phyloP scores from a whole-genome alignment of 2,888 invertebrate species.

The Unio pictorum region DNA sequence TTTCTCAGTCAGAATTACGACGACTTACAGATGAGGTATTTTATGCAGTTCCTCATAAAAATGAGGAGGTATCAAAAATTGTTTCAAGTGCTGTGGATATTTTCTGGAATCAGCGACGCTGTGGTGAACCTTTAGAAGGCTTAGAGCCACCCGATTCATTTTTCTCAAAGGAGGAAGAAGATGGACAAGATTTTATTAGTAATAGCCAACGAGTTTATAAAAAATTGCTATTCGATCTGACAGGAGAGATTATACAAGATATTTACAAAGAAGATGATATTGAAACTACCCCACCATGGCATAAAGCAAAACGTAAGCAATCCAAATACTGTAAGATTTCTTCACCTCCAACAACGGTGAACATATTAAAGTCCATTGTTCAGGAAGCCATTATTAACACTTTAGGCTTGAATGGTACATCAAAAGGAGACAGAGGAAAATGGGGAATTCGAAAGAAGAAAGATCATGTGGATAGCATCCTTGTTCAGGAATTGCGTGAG shows the following conservation, averaged over 20 bases:
- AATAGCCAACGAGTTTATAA: slow-evolving; percentile 63
- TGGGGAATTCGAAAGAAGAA: slow-evolving; percentile 67
- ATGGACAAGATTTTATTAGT: slow-evolving; percentile 42
- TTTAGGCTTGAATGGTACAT: slow-evolving; percentile 57
- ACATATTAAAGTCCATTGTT: slow-evolving; percentile 59
- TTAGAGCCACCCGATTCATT: slow-evolving; percentile 51
- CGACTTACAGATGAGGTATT: slow-evolving; percentile 50
- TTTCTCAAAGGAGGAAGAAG: slow-evolving; percentile 38
- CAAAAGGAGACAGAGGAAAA: slow-evolving; percentile 51
- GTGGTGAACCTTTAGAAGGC: slow-evolving; percentile 57
- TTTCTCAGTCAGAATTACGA: slow-evolving; percentile 40
- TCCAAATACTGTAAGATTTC: slow-evolving; percentile 57
- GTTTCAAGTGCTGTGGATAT: slow-evolving; percentile 59
- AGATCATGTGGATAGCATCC: slow-evolving; percentile 82
- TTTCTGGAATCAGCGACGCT: slow-evolving; percentile 62
- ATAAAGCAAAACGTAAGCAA: slow-evolving; percentile 69
- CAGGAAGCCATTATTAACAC: slow-evolving; percentile 55
- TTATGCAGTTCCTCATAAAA: slow-evolving; percentile 63
- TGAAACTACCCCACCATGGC: slow-evolving; percentile 74
- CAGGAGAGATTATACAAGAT: slow-evolving; percentile 67
- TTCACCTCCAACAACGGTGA: slow-evolving; percentile 59
- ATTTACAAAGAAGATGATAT: slow-evolving; percentile 63
- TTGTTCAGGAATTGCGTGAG: slow-evolving; percentile 80
- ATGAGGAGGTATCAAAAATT: slow-evolving; percentile 54
- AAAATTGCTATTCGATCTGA: slow-evolving; percentile 68